These are phyloP conservation scores for Tupaia chinensis DNA, from an alignment of 2,113 vertebrate genomes.

Conservation along the genomic window DNA sequence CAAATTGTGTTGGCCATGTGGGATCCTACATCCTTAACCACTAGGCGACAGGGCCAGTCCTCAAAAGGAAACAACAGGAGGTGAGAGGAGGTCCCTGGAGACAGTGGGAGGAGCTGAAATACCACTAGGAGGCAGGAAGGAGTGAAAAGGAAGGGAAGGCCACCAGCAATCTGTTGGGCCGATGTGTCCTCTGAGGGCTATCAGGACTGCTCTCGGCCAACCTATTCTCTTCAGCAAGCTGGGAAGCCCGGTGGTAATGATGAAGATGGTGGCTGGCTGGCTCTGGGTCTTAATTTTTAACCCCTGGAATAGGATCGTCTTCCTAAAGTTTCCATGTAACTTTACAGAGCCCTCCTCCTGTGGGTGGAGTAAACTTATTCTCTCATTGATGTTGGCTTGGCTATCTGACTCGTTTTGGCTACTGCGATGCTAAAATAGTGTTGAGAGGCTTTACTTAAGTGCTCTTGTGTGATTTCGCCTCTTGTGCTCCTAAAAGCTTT, in stretches of 20 bases:
- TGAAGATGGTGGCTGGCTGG: background rate
- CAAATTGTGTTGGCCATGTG: too few relatives aligned
- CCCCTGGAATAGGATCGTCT: background rate
- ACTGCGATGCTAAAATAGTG: background rate
- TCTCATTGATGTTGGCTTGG: background rate
- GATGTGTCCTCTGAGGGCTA: background rate
- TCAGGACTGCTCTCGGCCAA: background rate
- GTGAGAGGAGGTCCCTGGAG: background rate
- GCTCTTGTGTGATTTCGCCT: background rate
- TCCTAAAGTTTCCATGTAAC: background rate
- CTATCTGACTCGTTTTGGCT: slow-evolving; percentile 1
- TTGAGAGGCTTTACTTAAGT: background rate
- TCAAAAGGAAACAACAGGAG: background rate
- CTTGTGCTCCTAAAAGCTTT: background rate
- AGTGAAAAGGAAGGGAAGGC: background rate
- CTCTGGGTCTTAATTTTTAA: background rate
- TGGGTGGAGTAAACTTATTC: background rate
- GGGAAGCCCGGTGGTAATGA: too few relatives aligned
- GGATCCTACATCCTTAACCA: too few relatives aligned
- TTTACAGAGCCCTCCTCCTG: background rate
- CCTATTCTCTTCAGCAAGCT: background rate
- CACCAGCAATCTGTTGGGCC: background rate
- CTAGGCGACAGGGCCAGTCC: too few relatives aligned
- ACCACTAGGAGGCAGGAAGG: background rate
- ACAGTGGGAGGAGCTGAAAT: background rate